phyloP scores from a whole-genome alignment of 2,888 invertebrate species.

The Polymixis lichenea region DNA sequence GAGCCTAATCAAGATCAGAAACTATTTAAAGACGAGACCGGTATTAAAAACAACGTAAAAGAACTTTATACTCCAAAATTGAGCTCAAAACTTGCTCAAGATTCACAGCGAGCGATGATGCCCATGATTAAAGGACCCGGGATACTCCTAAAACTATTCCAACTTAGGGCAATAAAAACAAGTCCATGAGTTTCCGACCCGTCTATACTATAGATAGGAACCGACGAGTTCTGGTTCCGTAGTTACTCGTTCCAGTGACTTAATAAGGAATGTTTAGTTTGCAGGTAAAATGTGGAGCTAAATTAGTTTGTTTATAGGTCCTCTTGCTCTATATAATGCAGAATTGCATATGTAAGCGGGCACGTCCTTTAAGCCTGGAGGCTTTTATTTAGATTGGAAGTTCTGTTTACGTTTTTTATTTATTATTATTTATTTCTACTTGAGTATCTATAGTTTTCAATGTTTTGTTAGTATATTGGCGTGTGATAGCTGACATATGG shows the following conservation, averaged over 20 bases:
- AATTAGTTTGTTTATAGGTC: neutral
- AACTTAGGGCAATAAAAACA: constrained; percentile 61
- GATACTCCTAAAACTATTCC: constrained; percentile 59
- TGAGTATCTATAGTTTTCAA: no score
- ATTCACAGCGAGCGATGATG: constrained; percentile 51
- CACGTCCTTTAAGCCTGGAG: no score
- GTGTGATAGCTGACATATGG: no score
- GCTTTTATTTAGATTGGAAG: no score
- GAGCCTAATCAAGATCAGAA: constrained; percentile 23
- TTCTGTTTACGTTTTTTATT: no score
- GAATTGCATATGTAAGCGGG: no score
- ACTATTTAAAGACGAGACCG: constrained; percentile 19
- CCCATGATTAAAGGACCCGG: constrained; percentile 57
- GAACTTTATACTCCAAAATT: constrained; percentile 54
- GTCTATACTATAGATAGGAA: constrained; percentile 28
- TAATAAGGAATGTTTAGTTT: constrained; percentile 11
- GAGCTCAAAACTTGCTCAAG: constrained; percentile 44
- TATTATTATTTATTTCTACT: no score
- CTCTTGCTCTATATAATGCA: neutral
- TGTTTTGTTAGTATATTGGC: no score
- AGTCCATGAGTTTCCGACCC: constrained; percentile 38
- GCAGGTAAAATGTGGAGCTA: neutral
- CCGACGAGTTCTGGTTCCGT: constrained; percentile 8
- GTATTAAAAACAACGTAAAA: constrained; percentile 43
- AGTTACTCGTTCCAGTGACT: constrained; percentile 11